These are phyloP conservation scores for Arremon brunneinucha DNA, from an alignment of 2,797 vertebrate species.

Conservation along the genomic window DNA sequence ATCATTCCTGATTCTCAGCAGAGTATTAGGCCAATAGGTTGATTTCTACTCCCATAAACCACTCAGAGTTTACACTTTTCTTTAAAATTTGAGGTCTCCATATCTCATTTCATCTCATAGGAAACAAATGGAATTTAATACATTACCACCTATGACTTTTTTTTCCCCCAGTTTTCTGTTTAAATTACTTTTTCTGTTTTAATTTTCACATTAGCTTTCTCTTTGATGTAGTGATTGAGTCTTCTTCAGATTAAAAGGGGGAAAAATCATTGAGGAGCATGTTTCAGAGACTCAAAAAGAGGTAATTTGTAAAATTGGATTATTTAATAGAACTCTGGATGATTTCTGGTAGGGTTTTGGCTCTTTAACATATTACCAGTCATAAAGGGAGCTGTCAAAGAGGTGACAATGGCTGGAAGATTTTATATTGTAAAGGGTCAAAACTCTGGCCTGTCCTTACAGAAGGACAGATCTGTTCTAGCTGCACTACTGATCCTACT, in stretches of 20 bases:
- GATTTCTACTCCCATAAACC: neutral
- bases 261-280: neutral
- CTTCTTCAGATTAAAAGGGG: neutral
- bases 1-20: neutral
- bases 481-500: neutral
- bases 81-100: neutral
- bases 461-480: neutral
- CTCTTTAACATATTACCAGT: fast-evolving
- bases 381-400: neutral
- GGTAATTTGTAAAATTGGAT: neutral
- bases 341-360: neutral
- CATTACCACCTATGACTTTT: neutral
- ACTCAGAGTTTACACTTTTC: neutral
- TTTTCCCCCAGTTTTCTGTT: neutral
- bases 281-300: neutral
- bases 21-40: neutral
- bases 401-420: neutral
- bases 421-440: neutral
- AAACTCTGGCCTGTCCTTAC: neutral
- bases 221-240: slow-evolving; percentile 5
- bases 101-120: neutral
- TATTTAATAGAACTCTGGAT: neutral
- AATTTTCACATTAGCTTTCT: slow-evolving; percentile 4
- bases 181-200: neutral
- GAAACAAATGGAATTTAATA: neutral